These are phyloP conservation scores for Corythucha ciliata DNA, from an alignment of 2,888 invertebrate species.

Conservation along the genomic window DNA sequence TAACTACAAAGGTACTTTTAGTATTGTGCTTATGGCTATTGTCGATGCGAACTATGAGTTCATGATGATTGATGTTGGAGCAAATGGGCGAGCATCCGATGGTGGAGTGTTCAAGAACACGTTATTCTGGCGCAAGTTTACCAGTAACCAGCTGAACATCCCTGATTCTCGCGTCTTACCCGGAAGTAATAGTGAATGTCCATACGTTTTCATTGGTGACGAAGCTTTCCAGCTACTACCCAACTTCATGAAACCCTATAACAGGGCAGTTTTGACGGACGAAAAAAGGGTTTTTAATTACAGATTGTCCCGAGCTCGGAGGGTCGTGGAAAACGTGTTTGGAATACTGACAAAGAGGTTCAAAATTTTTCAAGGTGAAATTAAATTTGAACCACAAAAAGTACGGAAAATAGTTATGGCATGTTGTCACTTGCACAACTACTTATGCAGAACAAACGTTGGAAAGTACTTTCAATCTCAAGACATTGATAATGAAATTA, in stretches of 20 bases:
- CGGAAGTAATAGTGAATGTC: constrained; percentile 11
- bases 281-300: constrained; percentile 17
- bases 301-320: constrained; percentile 13
- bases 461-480: constrained; percentile 12
- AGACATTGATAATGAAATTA: constrained; percentile 9
- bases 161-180: constrained; percentile 9
- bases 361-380: constrained; percentile 14
- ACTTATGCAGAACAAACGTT: constrained; percentile 10
- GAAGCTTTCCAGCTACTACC: constrained; percentile 25
- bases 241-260: constrained; percentile 26
- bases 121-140: constrained; percentile 1
- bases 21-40: constrained; percentile 37
- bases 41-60: constrained; percentile 37
- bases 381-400: constrained; percentile 15
- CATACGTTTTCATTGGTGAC: constrained; percentile 20
- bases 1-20: constrained; percentile 38
- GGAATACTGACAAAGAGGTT: constrained; percentile 18
- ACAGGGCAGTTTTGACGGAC: constrained; percentile 7
- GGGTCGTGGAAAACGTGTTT: constrained; percentile 22
- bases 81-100: constrained; percentile 8
- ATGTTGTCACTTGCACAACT: constrained; percentile 21
- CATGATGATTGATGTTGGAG: constrained; percentile 10
- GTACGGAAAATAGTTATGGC: constrained; percentile 19
- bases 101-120: constrained; percentile 10
- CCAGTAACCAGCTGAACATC: constrained; percentile 2